phyloP scores from a whole-genome alignment of 1,140 invertebrate species.

The Pseudachorutes palmiensis region DNA sequence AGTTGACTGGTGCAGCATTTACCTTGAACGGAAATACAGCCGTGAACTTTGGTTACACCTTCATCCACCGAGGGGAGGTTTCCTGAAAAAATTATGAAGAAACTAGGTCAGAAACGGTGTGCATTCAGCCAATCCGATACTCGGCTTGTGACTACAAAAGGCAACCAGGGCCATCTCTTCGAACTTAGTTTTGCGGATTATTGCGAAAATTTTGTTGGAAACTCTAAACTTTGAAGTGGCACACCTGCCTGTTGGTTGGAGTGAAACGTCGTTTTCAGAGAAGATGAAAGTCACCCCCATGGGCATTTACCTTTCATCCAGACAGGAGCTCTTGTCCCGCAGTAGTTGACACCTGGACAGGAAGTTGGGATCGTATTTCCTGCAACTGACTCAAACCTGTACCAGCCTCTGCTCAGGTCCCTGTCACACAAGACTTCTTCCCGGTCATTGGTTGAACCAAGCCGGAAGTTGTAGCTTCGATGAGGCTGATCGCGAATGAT shows the following conservation, averaged over 20 bases:
- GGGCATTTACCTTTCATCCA: conserved; percentile 38
- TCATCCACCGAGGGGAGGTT: conserved; percentile 37
- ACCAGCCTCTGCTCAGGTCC: conserved; percentile 36
- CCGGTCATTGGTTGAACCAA: conserved; percentile 28
- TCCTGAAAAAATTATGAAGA: conserved; percentile 28
- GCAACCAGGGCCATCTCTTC: background rate
- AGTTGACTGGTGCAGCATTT: conserved; percentile 38
- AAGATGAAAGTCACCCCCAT: background rate
- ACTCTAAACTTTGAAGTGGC: conserved; percentile 12
- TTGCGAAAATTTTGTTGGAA: no score
- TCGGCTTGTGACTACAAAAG: background rate
- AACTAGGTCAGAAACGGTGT: background rate
- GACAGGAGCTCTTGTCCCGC: conserved; percentile 37
- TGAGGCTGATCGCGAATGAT: conserved; percentile 32
- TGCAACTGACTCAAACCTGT: conserved; percentile 35
- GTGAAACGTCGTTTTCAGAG: background rate
- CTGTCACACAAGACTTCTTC: conserved; percentile 37
- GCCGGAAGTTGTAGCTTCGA: conserved; percentile 38
- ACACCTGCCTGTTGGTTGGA: conserved; percentile 1
- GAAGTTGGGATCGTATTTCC: conserved; percentile 38
- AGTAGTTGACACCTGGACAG: conserved; percentile 38
- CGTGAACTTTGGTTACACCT: conserved; percentile 37
- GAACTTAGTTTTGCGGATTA: no score
- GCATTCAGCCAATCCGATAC: background rate
- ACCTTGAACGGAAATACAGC: conserved; percentile 36